Evolutionary conservation across 2,888 invertebrate genomes (phyloP).

Genomic region (Acanthopleura granulata): DNA sequence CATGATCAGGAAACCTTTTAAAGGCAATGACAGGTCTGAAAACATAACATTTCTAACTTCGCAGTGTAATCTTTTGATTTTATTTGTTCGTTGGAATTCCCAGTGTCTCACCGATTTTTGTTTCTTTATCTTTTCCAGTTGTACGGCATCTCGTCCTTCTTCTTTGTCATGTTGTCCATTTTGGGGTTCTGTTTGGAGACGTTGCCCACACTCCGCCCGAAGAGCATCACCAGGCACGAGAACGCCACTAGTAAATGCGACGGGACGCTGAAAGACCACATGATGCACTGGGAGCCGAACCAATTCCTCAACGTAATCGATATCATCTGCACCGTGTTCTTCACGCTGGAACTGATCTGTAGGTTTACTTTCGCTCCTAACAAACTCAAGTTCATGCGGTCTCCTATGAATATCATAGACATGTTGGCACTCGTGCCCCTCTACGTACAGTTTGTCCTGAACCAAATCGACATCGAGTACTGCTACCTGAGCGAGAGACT

Average conservation of each 20-base stretch:
- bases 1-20: too few species aligned
- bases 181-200: slow-evolving; percentile 67
- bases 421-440: slow-evolving; percentile 65
- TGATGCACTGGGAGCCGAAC: slow-evolving; percentile 43
- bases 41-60: too few species aligned
- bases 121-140: slow-evolving; percentile 44
- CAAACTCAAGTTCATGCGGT: slow-evolving; percentile 57
- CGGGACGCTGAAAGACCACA: slow-evolving; percentile 31
- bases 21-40: too few species aligned
- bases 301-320: slow-evolving; percentile 57
- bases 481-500: slow-evolving; percentile 63
- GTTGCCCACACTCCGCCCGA: slow-evolving; percentile 51
- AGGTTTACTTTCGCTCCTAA: slow-evolving; percentile 60
- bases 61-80: too few species aligned
- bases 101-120: not conserved
- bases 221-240: not conserved
- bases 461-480: slow-evolving; percentile 52
- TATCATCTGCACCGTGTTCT: slow-evolving; percentile 64
- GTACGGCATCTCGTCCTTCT: slow-evolving; percentile 64
- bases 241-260: slow-evolving; percentile 32
- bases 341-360: slow-evolving; percentile 63
- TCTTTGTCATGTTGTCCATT: slow-evolving; percentile 65
- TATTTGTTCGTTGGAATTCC: too few species aligned
- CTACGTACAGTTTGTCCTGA: slow-evolving; percentile 64
- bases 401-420: slow-evolving; percentile 66